Evolutionary conservation across 2,797 vertebrate species (phyloP), one percentile per base, ranked within the genome.

Genomic region (Mus caroli): DNA sequence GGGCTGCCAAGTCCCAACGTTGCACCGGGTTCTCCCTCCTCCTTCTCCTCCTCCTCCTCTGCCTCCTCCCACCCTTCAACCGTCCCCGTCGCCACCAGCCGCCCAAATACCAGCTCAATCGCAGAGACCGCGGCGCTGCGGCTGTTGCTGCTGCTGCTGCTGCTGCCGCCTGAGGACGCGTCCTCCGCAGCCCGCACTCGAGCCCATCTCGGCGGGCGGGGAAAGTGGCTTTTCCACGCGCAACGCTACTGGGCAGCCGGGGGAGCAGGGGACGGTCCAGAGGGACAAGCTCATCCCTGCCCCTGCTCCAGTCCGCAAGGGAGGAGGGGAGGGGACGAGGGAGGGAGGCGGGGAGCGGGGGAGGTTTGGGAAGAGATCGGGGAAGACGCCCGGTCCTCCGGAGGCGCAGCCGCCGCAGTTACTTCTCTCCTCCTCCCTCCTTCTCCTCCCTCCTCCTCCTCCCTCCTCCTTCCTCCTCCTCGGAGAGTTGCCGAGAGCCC

Each of bases 201-300:
- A 98, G 98, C 98, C 98, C 98, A 98, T 98, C 96, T 96, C 98
- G 96, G 98, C 98, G 97, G 97, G 98, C 92, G 67, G 95, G 97
- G 97, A 97, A 97, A 98, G 98, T 97, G 98, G 97, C 97, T 94
- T 97, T 96, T 98, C 97, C 96, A 97, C 97, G 78, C 96, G 31
- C 93, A 97, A 97, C 37, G 97, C 96, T 90, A 92, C 97, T 94
- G 96, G 98, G 98, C 98, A 96, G 98, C 96, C 91, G 91, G 95
- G 87, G 96, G 95, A 96, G 92, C 95, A 67, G 86, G 93, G 77
- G 97, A 94, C 98, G 37, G 93, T 97, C 97, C 88, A 62, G 96
- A 71, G 97, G 97, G 95, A 88, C 96, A 90, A 94, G 94, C 97
- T 96, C 96, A 98, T 97, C 97, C 96, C 98, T 97, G 96, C 97